Percentiles rank a stretch among this genome's conserved stretches.
Conservation (phyloP, 2,888 invertebrate genomes). For the Euspilapteryx auroguttella region DNA sequence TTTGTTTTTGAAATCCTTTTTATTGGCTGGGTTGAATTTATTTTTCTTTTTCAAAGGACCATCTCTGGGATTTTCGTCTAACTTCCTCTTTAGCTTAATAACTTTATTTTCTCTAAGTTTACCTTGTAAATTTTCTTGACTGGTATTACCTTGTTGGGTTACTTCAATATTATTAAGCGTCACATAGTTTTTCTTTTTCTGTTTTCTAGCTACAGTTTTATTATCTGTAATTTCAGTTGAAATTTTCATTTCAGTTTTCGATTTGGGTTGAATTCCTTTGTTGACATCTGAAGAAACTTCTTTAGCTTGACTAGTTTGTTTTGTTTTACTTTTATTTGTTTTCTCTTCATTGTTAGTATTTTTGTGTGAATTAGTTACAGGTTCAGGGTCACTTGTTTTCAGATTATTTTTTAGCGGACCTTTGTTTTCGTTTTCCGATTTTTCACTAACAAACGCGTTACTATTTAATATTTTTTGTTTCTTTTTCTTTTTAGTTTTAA, state of each 20-base stretch:
- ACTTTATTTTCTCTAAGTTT: constrained; percentile 8
- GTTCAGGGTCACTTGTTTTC: too few relatives aligned
- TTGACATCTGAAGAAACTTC: too few relatives aligned
- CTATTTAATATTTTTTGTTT: too few relatives aligned
- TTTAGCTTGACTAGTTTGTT: too few relatives aligned
- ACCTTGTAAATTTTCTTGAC: constrained; percentile 3
- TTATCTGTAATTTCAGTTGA: too few relatives aligned
- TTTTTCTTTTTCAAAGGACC: constrained; percentile 14
- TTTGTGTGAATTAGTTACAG: too few relatives aligned
- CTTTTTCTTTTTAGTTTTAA: constrained; percentile 10
- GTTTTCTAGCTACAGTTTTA: too few relatives aligned
- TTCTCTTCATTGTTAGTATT: constrained; percentile 4
- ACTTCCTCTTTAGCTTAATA: constrained; percentile 11
- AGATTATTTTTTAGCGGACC: too few relatives aligned
- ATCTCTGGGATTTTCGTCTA: constrained; percentile 7
- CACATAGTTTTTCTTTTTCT: constrained; percentile 4
- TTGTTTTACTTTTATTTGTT: constrained; percentile 7
- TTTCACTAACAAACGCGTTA: too few relatives aligned
- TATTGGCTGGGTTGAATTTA: constrained; percentile 11
- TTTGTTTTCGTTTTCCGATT: too few relatives aligned
- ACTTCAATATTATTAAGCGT: constrained; percentile 7
- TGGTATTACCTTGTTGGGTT: constrained; percentile 1
- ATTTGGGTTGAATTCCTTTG: too few relatives aligned
- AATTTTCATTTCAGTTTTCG: too few relatives aligned
- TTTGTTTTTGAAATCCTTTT: constrained; percentile 11